Evolutionary conservation across 2,888 invertebrate genomes (phyloP).

Genomic region (Rhingia rostrata): DNA sequence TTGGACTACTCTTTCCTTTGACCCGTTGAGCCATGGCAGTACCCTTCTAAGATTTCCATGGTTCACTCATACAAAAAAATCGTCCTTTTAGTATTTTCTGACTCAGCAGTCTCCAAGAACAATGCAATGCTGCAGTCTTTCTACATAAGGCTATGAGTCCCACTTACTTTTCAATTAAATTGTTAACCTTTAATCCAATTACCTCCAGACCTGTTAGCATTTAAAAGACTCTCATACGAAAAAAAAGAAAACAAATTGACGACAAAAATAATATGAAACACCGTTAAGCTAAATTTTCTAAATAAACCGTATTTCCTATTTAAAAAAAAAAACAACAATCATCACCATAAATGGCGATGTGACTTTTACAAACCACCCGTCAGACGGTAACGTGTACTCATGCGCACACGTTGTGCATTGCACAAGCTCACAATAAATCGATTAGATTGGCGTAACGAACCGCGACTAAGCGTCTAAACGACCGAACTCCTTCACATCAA

Average conservation of each 20-base stretch:
- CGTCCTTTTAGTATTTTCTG: too few relatives aligned
- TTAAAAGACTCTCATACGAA: background rate
- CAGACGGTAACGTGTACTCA: slow-evolving; percentile 28
- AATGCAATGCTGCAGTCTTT: too few relatives aligned
- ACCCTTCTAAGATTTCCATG: too few relatives aligned
- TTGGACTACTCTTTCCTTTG: too few relatives aligned
- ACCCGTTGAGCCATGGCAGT: too few relatives aligned
- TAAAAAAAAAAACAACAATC: slow-evolving; percentile 35
- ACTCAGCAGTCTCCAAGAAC: too few relatives aligned
- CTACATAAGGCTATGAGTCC: background rate
- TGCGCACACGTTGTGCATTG: slow-evolving; percentile 33
- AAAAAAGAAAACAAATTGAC: background rate
- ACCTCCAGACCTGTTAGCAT: slow-evolving; percentile 44
- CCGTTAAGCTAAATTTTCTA: slow-evolving; percentile 2
- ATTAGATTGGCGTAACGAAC: slow-evolving; percentile 71
- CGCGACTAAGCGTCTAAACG: slow-evolving; percentile 47
- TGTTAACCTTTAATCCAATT: slow-evolving; percentile 67
- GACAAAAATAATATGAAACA: slow-evolving; percentile 11
- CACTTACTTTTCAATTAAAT: slow-evolving; percentile 23
- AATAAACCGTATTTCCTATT: slow-evolving; percentile 11
- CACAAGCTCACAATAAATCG: slow-evolving; percentile 68
- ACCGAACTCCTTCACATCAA: slow-evolving; percentile 68
- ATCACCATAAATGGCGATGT: slow-evolving; percentile 53
- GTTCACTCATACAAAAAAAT: too few relatives aligned
- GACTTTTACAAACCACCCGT: slow-evolving; percentile 55